phyloP scores from a whole-genome alignment of 2,113 vertebrate species.

The Anhinga anhinga region DNA sequence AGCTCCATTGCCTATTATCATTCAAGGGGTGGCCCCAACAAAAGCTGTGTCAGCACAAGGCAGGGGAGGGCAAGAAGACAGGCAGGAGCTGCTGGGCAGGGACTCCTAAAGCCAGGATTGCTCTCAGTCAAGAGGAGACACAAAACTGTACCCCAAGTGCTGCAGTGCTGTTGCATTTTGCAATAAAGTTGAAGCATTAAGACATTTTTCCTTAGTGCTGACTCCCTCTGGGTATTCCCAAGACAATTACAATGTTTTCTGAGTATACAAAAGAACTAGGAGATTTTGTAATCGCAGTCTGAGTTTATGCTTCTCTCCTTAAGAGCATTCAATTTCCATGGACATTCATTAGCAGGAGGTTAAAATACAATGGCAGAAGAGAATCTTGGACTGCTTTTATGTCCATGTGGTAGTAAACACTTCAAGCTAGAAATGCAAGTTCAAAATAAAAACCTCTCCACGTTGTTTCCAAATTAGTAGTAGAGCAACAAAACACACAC shows the following conservation, averaged over 20 bases:
- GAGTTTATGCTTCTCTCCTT: conserved; percentile 50
- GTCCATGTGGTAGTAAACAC: not conserved
- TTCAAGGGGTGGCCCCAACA: not conserved
- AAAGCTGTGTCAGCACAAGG: not conserved
- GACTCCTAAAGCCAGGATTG: not conserved
- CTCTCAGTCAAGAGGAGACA: not conserved
- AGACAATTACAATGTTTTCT: conserved; percentile 47
- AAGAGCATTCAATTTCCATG: conserved; percentile 52
- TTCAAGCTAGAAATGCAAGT: not conserved
- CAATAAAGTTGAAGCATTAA: conserved; percentile 32
- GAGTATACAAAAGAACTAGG: conserved; percentile 37
- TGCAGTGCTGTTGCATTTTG: not conserved
- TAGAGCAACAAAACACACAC: conserved; percentile 38
- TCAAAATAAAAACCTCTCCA: conserved; percentile 39
- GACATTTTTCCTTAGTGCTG: conserved; percentile 16
- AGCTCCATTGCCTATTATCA: not conserved
- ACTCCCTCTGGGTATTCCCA: conserved; percentile 54
- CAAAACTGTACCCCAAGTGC: not conserved
- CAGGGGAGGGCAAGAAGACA: not conserved
- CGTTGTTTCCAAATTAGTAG: conserved; percentile 14
- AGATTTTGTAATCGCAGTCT: conserved; percentile 56
- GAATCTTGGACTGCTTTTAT: conserved; percentile 21
- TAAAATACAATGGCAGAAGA: conserved; percentile 11
- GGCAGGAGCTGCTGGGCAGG: not conserved
- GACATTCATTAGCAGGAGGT: conserved; percentile 52